phyloP scores from a whole-genome alignment of 2,888 invertebrate species.

The Chaitophorus viminalis region DNA sequence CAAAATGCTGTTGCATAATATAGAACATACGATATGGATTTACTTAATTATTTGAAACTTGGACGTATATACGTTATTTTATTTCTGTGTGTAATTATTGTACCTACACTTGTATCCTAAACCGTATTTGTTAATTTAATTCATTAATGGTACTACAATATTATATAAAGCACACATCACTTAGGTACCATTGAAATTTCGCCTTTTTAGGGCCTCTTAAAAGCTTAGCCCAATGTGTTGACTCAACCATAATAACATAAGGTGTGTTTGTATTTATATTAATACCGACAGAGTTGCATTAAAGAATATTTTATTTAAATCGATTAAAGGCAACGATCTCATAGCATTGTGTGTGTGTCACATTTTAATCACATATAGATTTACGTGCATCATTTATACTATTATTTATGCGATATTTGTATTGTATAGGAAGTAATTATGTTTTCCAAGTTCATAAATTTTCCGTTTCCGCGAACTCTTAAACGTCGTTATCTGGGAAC shows the following conservation, averaged over 20 bases:
- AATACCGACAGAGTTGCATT: neutral
- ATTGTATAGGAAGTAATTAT: slow-evolving; percentile 20
- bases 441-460: neutral
- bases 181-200: neutral
- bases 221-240: neutral
- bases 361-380: neutral
- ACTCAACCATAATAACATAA: neutral
- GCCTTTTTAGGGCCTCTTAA: slow-evolving; percentile 30
- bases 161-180: neutral
- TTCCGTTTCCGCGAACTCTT: neutral
- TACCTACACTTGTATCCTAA: neutral
- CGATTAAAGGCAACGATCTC: slow-evolving; percentile 54
- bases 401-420: slow-evolving; percentile 1
- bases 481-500: neutral
- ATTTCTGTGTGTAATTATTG: neutral
- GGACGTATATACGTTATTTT: neutral
- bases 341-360: neutral
- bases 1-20: neutral
- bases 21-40: neutral
- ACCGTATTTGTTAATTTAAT: neutral
- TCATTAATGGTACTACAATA: neutral
- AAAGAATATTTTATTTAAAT: slow-evolving; percentile 55
- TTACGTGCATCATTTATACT: neutral
- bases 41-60: neutral
- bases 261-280: slow-evolving; percentile 16